These are phyloP conservation scores for Endomychus coccineus DNA, from an alignment of 2,888 invertebrate genomes.

Conservation along the genomic window DNA sequence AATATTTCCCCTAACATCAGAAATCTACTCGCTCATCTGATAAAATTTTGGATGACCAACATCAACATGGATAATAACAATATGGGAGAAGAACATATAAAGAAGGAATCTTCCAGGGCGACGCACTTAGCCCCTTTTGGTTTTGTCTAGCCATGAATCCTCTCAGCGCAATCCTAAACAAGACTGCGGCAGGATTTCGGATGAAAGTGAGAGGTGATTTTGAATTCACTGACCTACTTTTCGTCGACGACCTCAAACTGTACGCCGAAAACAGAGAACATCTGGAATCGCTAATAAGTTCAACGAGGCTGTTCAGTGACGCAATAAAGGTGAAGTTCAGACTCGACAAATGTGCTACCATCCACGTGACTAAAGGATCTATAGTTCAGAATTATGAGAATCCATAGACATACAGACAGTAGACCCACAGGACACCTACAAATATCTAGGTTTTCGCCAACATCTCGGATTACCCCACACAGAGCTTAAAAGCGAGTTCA, in stretches of 20 bases:
- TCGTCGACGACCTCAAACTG: slow-evolving; percentile 22
- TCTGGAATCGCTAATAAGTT: slow-evolving; percentile 4
- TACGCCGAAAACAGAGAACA: slow-evolving; percentile 11
- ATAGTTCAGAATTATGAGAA: too few species aligned
- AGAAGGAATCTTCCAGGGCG: too few species aligned
- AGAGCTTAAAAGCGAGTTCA: slow-evolving; percentile 5
- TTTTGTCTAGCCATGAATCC: too few species aligned
- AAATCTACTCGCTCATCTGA: too few species aligned
- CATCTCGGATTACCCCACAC: not conserved
- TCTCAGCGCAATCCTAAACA: too few species aligned
- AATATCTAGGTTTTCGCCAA: slow-evolving; percentile 12
- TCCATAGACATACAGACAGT: slow-evolving; percentile 3
- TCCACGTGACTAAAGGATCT: slow-evolving; percentile 3
- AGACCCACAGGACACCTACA: slow-evolving; percentile 4
- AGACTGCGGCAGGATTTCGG: too few species aligned
- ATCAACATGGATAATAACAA: too few species aligned
- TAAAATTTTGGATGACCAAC: too few species aligned
- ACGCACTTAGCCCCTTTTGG: too few species aligned
- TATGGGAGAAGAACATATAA: too few species aligned
- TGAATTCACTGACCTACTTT: slow-evolving; percentile 17
- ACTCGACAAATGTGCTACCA: slow-evolving; percentile 3
- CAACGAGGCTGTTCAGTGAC: slow-evolving; percentile 6
- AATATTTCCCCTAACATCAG: too few species aligned
- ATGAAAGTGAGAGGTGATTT: too few species aligned
- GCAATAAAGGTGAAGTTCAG: slow-evolving; percentile 9